Conservation (phyloP, 2,113 vertebrate species). For the Gasterosteus aculeatus region DNA sequence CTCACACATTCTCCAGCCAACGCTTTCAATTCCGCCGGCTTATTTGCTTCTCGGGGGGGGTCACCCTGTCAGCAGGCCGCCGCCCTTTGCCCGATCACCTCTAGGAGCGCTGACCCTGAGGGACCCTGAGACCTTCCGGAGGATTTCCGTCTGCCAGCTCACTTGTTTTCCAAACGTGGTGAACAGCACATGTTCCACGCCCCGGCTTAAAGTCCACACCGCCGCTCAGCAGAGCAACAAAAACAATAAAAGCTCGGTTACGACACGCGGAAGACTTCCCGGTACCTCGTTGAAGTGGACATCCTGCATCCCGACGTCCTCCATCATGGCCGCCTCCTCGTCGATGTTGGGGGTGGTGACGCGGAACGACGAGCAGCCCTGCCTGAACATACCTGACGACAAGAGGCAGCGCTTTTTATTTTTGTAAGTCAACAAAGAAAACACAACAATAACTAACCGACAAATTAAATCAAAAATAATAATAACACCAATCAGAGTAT, state of each 20-base stretch:
- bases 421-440: not conserved
- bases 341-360: slow-evolving; percentile 97
- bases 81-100: not conserved
- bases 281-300: slow-evolving; percentile 98
- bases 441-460: too few species aligned
- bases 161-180: not conserved
- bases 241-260: slow-evolving; percentile 1
- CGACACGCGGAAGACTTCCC: not conserved
- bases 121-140: not conserved
- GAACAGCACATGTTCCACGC: slow-evolving; percentile 12
- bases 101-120: not conserved
- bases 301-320: slow-evolving; percentile 98
- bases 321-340: slow-evolving; percentile 99
- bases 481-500: too few species aligned
- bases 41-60: not conserved
- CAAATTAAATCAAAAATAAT: too few species aligned
- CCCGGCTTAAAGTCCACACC: slow-evolving; percentile 47
- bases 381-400: slow-evolving; percentile 89
- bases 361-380: slow-evolving; percentile 93
- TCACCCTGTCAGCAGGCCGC: not conserved
- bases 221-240: not conserved
- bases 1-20: not conserved
- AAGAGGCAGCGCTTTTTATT: not conserved
- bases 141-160: not conserved
- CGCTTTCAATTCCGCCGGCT: slow-evolving; percentile 14